Base-by-base conservation (phyloP, 2,113 vertebrate species). In the Polyodon spathula region DNA sequence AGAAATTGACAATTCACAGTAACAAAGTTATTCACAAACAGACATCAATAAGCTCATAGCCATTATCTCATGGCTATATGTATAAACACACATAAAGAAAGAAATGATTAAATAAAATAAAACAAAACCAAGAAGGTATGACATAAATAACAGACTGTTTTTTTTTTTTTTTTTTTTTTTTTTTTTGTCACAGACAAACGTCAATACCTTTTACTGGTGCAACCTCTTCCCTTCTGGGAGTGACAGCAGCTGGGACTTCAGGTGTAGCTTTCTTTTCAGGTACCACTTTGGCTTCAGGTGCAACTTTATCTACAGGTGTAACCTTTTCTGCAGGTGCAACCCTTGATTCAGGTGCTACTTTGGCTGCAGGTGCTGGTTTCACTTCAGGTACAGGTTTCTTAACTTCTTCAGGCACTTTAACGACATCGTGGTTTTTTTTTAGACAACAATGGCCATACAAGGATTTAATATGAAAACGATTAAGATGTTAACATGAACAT, bases 341-440 rank as follows among this genome's bases (percentile, higher is more conserved):
- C 54, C 67, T 62, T 40, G 57, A 40, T 37, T 58, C 63, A 52
- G 62, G 43, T 58, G 42, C 51, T 42, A 50, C 52, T 60, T 37
- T 70, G 41, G 66, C 56, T 54, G 40, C 56, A 61, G 74, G 16
- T 50, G n/a, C 68, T 54, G 41, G 67, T 56, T 65, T 15, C 66
- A 56, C 46, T 40, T 61, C n/a, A 2, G 41, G 42, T 66, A 73
- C 75, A 63, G 78, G 62, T 66, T 76, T 74, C 62, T 72, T 43
- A 40, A 70, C 52, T 61, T 81, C 73, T 81, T 67, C 65, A 69
- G 61, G 56, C 64, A 76, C 80, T 55, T 79, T 40, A 80, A 51
- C 77, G 65, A 77, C 14, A 66, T 54, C 4, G 68, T 7, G 38
- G 51, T 72, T 55, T 73, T 55, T 73, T 58, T 67, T 14, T 68